A percentile compares a stretch with the other conserved stretches of the same genome.
These are phyloP conservation scores for Calephelis nemesis DNA, from an alignment of 1,140 invertebrate genomes.

Conservation along the genomic window DNA sequence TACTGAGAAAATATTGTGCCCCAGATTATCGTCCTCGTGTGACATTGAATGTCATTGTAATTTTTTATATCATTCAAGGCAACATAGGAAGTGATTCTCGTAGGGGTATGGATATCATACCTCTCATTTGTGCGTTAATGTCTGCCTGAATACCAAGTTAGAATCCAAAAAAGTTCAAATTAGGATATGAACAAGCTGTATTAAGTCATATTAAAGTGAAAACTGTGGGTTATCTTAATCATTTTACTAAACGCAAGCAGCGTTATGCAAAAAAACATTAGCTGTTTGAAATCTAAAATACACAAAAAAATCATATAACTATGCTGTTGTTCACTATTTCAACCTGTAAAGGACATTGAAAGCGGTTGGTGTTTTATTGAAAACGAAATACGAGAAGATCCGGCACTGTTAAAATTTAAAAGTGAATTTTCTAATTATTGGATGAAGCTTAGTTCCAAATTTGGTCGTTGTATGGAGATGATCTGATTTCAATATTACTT, in stretches of 20 bases:
- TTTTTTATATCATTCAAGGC: constrained; percentile 13
- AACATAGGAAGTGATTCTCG: background rate
- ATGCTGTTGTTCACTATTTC: background rate
- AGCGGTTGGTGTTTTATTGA: constrained; percentile 7
- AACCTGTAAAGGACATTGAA: constrained; percentile 5
- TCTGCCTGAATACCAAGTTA: constrained; percentile 1
- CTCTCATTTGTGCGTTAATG: constrained; percentile 4
- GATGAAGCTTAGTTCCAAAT: background rate
- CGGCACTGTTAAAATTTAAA: constrained; percentile 1
- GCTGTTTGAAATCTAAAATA: constrained; percentile 4
- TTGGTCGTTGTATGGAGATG: background rate
- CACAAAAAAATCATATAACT: constrained; percentile 3
- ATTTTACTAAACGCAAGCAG: background rate
- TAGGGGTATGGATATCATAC: constrained; percentile 9
- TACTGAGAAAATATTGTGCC: background rate
- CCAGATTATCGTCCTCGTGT: background rate
- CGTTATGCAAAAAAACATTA: background rate
- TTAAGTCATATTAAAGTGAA: constrained; percentile 5
- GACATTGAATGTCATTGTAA: constrained; percentile 4
- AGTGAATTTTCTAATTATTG: no score
- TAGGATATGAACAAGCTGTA: constrained; percentile 4
- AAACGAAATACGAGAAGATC: constrained; percentile 11
- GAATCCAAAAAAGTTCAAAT: constrained; percentile 1
- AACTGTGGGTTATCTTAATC: background rate
- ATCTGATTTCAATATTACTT: background rate